phyloP scores from a whole-genome alignment of 2,113 vertebrate genomes.

The Malurus cyaneus region DNA sequence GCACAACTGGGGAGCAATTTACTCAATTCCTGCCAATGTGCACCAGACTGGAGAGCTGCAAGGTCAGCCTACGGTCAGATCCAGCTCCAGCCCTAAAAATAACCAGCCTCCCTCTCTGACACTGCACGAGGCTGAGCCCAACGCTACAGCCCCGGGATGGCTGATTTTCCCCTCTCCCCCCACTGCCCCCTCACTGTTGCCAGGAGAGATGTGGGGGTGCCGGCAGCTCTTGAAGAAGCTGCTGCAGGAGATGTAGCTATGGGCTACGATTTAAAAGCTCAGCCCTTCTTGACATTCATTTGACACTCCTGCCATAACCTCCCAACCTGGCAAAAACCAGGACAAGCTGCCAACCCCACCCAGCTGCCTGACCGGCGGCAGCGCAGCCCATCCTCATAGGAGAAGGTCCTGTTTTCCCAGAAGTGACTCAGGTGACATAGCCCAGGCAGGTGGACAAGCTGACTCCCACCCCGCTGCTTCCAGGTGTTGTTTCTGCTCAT shows the following conservation, averaged over 20 bases:
- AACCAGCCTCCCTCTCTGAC: not conserved
- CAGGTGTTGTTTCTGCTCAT: not conserved
- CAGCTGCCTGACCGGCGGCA: not conserved
- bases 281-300: not conserved
- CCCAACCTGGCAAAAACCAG: not conserved
- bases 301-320: not conserved
- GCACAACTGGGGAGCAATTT: not conserved
- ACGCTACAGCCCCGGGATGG: not conserved
- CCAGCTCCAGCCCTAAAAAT: conserved; percentile 44
- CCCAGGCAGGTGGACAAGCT: not conserved
- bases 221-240: not conserved
- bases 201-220: conserved; percentile 35
- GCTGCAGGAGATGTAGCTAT: not conserved
- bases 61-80: conserved; percentile 23
- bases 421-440: not conserved
- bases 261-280: not conserved
- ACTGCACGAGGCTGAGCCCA: not conserved
- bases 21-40: not conserved
- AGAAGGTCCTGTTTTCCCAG: not conserved
- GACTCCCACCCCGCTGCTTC: not conserved
- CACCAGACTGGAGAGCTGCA: conserved; percentile 26
- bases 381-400: not conserved
- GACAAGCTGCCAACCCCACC: not conserved
- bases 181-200: not conserved
- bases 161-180: not conserved